A percentile compares a stretch with the other conserved stretches of the same genome.
Conservation (phyloP, 2,113 vertebrate genomes). For the Ramphastos sulfuratus region DNA sequence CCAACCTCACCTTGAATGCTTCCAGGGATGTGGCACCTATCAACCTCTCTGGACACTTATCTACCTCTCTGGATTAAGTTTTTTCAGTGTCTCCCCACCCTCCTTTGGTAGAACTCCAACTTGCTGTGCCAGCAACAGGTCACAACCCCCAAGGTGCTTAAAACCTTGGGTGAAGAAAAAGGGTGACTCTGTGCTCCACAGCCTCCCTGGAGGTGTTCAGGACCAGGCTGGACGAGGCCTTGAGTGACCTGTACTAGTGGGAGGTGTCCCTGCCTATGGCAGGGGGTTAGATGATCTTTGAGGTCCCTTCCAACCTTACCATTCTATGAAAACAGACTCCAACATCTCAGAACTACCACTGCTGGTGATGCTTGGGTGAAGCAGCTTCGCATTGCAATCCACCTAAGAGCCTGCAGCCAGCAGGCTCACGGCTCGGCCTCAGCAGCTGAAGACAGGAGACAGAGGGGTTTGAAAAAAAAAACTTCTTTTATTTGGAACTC, state of each 20-base stretch:
- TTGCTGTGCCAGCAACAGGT: not conserved
- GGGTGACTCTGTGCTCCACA: no score
- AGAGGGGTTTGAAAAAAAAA: conserved; percentile 77
- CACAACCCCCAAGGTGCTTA: not conserved
- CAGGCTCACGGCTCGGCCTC: not conserved
- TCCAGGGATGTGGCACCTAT: not conserved
- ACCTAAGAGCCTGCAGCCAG: no score
- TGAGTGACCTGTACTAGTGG: no score
- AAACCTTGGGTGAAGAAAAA: not conserved
- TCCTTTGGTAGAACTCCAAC: not conserved
- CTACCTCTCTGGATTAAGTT: no score
- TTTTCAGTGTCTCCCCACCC: not conserved
- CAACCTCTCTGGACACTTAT: not conserved
- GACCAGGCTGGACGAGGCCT: no score
- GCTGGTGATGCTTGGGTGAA: rapidly evolving
- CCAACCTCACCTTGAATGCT: not conserved
- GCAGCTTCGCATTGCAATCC: not conserved
- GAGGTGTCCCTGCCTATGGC: no score
- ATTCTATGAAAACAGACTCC: not conserved
- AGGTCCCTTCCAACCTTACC: no score
- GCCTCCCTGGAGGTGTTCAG: no score
- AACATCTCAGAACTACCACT: rapidly evolving
- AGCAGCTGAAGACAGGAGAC: conserved; percentile 62
- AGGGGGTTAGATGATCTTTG: no score
- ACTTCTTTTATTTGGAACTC: conserved; percentile 86